A percentile compares a stretch with the other conserved stretches of the same genome.
phyloP scores from a whole-genome alignment of 2,797 vertebrate species.

The Mallotus villosus region DNA sequence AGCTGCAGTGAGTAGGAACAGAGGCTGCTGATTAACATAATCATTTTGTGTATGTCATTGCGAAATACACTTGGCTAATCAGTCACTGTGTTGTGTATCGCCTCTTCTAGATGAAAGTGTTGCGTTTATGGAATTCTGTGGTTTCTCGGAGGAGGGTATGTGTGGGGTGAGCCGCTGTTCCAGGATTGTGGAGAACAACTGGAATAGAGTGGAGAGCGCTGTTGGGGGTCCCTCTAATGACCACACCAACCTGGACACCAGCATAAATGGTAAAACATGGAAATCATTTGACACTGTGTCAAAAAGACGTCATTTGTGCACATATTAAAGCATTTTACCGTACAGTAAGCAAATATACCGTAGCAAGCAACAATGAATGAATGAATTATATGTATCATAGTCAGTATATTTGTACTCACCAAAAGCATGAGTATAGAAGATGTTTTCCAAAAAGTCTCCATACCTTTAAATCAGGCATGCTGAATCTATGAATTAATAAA shows the following conservation, averaged over 20 bases:
- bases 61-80: neutral
- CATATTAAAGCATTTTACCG: no score
- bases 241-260: slow-evolving; percentile 22
- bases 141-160: slow-evolving; percentile 25
- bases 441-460: neutral
- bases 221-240: slow-evolving; percentile 20
- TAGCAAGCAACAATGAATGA: no score
- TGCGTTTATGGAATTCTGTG: slow-evolving; percentile 30
- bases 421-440: neutral
- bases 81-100: neutral
- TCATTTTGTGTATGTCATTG: neutral
- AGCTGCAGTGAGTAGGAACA: slow-evolving; percentile 79
- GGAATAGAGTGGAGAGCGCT: slow-evolving; percentile 19
- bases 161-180: slow-evolving; percentile 32
- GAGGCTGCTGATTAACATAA: neutral
- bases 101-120: slow-evolving; percentile 10
- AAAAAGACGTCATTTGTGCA: no score
- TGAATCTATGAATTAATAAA: no score
- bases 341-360: no score
- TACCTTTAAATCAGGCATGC: no score
- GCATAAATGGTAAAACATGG: slow-evolving; percentile 19
- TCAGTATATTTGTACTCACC: no score
- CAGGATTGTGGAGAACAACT: neutral
- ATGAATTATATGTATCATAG: no score
- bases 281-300: neutral